These are phyloP conservation scores for Actenoides hombroni DNA, from an alignment of 2,113 vertebrate genomes.

Conservation along the genomic window DNA sequence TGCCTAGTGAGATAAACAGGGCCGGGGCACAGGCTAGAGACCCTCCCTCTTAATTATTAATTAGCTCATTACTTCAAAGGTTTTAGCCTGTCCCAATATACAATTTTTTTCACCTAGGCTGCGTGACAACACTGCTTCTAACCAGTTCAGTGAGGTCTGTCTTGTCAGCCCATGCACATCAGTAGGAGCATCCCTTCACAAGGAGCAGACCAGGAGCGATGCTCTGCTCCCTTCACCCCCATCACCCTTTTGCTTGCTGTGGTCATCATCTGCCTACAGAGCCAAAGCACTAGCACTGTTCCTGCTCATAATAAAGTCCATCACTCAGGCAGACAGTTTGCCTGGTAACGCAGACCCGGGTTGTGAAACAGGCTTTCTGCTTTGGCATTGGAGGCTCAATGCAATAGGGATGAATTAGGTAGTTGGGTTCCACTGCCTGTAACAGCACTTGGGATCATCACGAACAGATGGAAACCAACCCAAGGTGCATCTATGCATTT, in stretches of 20 bases:
- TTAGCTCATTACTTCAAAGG: neutral
- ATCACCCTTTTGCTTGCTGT: neutral
- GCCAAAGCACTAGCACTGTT: neutral
- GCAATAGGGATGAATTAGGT: neutral
- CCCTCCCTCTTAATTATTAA: neutral
- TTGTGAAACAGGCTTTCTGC: neutral
- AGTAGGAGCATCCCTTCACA: neutral
- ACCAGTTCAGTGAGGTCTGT: neutral
- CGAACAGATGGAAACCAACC: constrained; percentile 10
- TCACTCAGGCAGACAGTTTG: neutral
- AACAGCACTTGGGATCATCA: neutral
- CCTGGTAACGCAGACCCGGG: neutral
- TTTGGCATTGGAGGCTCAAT: neutral
- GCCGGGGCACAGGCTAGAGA: neutral
- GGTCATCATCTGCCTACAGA: neutral
- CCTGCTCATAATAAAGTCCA: neutral
- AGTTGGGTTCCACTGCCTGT: neutral
- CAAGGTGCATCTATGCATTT: neutral
- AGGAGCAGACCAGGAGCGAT: accelerated
- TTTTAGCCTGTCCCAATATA: neutral
- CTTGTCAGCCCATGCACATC: neutral
- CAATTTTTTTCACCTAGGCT: neutral
- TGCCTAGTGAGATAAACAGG: neutral
- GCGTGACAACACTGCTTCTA: neutral
- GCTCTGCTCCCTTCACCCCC: accelerated